phyloP scores from a whole-genome alignment of 2,888 invertebrate species.

The Drosophila borealis region DNA sequence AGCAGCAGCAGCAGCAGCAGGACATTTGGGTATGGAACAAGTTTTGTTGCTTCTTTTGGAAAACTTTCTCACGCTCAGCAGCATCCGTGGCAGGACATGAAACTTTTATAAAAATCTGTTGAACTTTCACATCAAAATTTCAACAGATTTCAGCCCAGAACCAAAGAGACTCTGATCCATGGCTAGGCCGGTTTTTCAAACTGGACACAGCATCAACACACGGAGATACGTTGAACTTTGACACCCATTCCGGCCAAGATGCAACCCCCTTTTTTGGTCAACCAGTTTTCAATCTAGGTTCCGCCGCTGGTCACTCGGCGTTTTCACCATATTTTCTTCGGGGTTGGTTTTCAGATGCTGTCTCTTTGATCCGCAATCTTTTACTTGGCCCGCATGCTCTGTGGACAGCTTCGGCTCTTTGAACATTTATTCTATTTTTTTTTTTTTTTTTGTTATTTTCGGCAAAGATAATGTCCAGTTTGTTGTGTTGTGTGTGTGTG shows the following conservation, averaged over 20 bases:
- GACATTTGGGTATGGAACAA: slow-evolving; percentile 63
- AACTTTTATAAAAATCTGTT: slow-evolving; percentile 73
- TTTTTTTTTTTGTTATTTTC: slow-evolving; percentile 47
- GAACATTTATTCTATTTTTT: slow-evolving; percentile 5
- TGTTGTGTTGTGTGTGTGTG: slow-evolving; percentile 30
- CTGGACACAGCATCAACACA: slow-evolving; percentile 73
- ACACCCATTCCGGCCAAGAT: slow-evolving; percentile 75
- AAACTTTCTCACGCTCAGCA: slow-evolving; percentile 75
- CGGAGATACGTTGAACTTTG: slow-evolving; percentile 69
- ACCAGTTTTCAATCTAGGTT: slow-evolving; percentile 59
- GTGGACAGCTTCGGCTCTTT: slow-evolving; percentile 10
- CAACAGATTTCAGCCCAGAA: slow-evolving; percentile 72
- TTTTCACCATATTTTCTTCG: slow-evolving; percentile 9
- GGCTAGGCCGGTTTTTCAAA: slow-evolving; percentile 71
- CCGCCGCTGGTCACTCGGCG: slow-evolving; percentile 56
- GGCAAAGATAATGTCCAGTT: slow-evolving; percentile 78
- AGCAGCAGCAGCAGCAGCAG: slow-evolving; percentile 49
- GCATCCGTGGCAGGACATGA: slow-evolving; percentile 70
- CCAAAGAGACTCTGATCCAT: slow-evolving; percentile 22
- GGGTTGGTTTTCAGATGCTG: slow-evolving; percentile 56
- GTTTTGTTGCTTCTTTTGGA: slow-evolving; percentile 44
- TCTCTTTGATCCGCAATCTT: slow-evolving; percentile 61
- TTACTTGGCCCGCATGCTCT: slow-evolving; percentile 63
- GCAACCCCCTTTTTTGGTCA: slow-evolving; percentile 52
- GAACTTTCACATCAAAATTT: slow-evolving; percentile 80